phyloP scores from a whole-genome alignment of 1,140 invertebrate genomes.

The Atta colombica region DNA sequence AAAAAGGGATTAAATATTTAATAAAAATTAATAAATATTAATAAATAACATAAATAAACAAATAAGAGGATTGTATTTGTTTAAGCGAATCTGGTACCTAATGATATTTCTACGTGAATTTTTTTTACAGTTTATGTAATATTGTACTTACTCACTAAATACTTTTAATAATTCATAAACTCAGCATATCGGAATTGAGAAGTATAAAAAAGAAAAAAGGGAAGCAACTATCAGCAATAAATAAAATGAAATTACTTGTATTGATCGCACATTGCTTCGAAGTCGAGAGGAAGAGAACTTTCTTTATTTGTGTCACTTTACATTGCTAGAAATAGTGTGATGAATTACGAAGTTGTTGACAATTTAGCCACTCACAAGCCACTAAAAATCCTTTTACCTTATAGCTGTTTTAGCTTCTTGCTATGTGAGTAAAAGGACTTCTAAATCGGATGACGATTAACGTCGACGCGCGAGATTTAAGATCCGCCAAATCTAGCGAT shows the following conservation, averaged over 20 bases:
- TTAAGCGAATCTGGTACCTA: no score
- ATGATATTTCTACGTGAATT: no score
- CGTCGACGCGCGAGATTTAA: slow-evolving; percentile 55
- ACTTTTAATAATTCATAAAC: slow-evolving; percentile 14
- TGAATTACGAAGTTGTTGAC: background rate
- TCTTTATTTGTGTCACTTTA: background rate
- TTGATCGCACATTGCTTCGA: background rate
- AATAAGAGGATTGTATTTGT: no score
- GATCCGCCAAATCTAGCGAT: slow-evolving; percentile 49
- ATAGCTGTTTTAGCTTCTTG: slow-evolving; percentile 5
- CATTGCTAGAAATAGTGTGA: background rate
- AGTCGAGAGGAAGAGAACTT: background rate
- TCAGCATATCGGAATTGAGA: background rate
- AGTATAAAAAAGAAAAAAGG: background rate
- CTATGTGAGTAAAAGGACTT: background rate
- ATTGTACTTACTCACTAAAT: background rate
- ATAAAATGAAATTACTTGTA: slow-evolving; percentile 11
- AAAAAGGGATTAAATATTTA: no score
- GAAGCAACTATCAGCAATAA: background rate
- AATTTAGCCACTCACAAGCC: slow-evolving; percentile 21
- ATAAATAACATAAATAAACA: no score
- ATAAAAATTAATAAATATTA: no score
- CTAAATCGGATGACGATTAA: slow-evolving; percentile 47
- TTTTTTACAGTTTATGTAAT: no score
- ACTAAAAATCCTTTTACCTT: slow-evolving; percentile 35